Evolutionary conservation across 2,888 invertebrate species (phyloP).

Genomic region (Achlya flavicornis): DNA sequence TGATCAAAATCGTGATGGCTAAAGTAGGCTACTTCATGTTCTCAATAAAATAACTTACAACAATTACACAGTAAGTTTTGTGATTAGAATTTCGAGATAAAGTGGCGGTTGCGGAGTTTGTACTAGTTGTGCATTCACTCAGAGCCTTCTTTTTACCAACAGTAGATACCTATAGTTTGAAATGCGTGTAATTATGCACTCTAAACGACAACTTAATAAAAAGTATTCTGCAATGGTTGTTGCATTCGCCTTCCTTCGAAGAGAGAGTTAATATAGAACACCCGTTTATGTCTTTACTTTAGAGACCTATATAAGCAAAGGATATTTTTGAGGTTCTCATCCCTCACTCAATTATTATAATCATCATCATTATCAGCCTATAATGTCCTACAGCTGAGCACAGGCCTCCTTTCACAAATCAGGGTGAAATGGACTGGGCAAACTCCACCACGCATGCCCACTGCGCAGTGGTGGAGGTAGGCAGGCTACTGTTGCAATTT

Average conservation of each 20-base stretch:
- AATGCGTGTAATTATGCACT: background rate
- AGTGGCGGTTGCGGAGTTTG: background rate
- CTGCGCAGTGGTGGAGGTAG: too few species aligned
- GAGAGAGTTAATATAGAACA: background rate
- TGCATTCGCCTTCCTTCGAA: background rate
- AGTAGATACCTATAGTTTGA: background rate
- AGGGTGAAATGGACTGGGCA: too few species aligned
- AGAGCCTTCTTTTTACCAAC: background rate
- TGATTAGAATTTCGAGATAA: constrained; percentile 5
- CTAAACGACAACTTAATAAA: background rate
- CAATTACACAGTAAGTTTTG: background rate
- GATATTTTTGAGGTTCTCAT: too few species aligned
- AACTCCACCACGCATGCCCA: too few species aligned
- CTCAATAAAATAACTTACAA: background rate
- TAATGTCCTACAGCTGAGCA: too few species aligned
- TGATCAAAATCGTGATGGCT: constrained; percentile 2
- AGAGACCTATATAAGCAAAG: background rate
- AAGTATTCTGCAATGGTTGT: background rate
- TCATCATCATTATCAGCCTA: too few species aligned
- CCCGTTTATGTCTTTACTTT: background rate
- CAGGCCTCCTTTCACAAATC: too few species aligned
- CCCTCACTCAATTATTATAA: too few species aligned
- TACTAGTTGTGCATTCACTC: constrained; percentile 1
- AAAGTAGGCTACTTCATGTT: background rate
- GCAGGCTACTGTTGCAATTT: too few species aligned